Evolutionary conservation across 2,113 vertebrate species (phyloP).

Genomic region (Machaerirhynchus nigripectus): DNA sequence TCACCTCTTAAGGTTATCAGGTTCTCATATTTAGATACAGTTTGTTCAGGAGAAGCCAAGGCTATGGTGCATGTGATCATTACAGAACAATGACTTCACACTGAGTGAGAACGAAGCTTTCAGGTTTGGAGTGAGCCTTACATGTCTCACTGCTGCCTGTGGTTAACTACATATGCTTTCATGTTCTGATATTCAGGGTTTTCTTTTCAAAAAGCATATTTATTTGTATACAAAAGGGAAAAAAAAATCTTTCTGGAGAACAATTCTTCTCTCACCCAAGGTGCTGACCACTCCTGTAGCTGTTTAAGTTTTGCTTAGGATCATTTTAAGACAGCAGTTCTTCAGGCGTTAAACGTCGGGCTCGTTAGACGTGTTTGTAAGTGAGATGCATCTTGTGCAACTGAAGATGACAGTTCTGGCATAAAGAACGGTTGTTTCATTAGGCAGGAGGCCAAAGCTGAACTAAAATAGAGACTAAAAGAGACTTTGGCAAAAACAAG

Average conservation of each 20-base stretch:
- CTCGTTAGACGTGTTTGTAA: not conserved
- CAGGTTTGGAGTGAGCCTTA: not conserved
- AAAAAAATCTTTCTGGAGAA: not conserved
- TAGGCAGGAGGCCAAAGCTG: constrained; percentile 46
- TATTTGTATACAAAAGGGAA: not conserved
- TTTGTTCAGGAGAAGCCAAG: not conserved
- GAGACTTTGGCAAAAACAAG: constrained; percentile 65
- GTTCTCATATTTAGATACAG: not conserved
- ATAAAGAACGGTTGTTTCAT: constrained; percentile 21
- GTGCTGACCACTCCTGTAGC: not conserved
- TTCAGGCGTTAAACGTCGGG: not conserved
- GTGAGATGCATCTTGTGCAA: constrained; percentile 10
- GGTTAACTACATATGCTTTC: not conserved
- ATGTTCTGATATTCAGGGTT: not conserved
- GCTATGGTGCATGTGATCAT: not conserved
- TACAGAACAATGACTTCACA: not conserved
- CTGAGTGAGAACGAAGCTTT: not conserved
- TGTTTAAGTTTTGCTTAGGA: not conserved
- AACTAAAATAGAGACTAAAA: constrained; percentile 28
- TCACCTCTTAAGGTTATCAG: not conserved
- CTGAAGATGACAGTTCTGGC: constrained; percentile 44
- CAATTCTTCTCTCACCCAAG: not conserved
- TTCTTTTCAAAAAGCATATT: not conserved
- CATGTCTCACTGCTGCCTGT: not conserved
- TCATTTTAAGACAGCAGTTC: not conserved